Evolutionary conservation across 1,140 invertebrate species (phyloP).

Genomic region (Drosophila sturtevanti): DNA sequence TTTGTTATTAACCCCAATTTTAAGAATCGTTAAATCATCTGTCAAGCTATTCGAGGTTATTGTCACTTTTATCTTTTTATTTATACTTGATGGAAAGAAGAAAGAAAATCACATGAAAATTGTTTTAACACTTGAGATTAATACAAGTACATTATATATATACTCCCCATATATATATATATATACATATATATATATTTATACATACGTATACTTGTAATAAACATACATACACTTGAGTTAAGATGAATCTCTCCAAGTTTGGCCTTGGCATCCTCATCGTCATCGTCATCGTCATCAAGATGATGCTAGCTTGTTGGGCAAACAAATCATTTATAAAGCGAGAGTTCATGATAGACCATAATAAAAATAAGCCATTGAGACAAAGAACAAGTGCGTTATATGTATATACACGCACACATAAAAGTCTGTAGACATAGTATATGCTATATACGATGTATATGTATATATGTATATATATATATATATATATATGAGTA

Average conservation of each 20-base stretch:
- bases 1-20: not conserved
- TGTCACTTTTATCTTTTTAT: constrained; percentile 10
- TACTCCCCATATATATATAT: constrained; percentile 3
- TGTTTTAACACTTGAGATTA: constrained; percentile 54
- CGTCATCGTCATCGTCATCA: not conserved
- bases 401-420: constrained; percentile 35
- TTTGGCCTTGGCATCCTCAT: constrained; percentile 54
- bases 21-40: not conserved
- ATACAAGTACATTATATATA: constrained; percentile 37
- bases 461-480: constrained; percentile 37
- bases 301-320: constrained; percentile 8
- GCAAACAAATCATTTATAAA: constrained; percentile 55
- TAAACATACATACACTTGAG: constrained; percentile 6
- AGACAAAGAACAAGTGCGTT: constrained; percentile 14
- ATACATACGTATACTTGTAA: constrained; percentile 1
- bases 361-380: constrained; percentile 50
- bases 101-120: constrained; percentile 54
- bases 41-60: constrained; percentile 23
- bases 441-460: constrained; percentile 37
- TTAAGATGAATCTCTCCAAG: constrained; percentile 4
- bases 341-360: constrained; percentile 41
- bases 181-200: not conserved
- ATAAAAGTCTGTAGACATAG: constrained; percentile 44
- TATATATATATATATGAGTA: constrained; percentile 42
- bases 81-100: not conserved